A percentile compares a stretch with the other conserved stretches of the same genome.
Conservation (phyloP, 2,113 vertebrate species). For the Hyperoodon ampullatus region DNA sequence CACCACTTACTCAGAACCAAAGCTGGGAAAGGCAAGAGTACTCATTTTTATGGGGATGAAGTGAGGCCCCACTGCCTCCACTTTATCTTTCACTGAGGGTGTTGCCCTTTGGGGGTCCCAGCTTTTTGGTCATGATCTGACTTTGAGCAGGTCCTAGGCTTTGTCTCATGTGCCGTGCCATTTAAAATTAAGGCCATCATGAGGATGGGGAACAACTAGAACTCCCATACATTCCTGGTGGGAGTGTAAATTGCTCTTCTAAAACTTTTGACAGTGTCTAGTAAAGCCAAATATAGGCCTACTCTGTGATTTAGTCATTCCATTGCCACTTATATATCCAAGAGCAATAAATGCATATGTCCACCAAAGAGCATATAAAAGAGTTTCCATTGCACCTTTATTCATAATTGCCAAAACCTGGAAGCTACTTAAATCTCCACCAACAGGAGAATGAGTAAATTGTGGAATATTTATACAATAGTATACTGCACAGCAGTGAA, state of each 20-base stretch:
- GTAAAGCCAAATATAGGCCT: background rate
- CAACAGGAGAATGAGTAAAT: background rate
- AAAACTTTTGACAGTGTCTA: background rate
- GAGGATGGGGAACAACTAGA: background rate
- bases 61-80: background rate
- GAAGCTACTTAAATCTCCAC: background rate
- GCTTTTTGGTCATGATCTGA: background rate
- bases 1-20: background rate
- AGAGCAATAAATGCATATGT: background rate
- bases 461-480: background rate
- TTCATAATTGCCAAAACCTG: constrained; percentile 17
- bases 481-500: background rate
- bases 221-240: background rate
- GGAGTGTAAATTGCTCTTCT: background rate
- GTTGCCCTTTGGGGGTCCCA: background rate
- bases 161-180: background rate
- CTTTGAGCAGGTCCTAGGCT: background rate
- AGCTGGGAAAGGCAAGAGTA: background rate
- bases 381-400: background rate
- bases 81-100: background rate
- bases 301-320: background rate
- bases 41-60: background rate
- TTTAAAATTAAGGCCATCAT: background rate
- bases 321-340: background rate
- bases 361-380: background rate